Evolutionary conservation across 2,113 vertebrate species (phyloP).

Genomic region (Cephalopterus ornatus): DNA sequence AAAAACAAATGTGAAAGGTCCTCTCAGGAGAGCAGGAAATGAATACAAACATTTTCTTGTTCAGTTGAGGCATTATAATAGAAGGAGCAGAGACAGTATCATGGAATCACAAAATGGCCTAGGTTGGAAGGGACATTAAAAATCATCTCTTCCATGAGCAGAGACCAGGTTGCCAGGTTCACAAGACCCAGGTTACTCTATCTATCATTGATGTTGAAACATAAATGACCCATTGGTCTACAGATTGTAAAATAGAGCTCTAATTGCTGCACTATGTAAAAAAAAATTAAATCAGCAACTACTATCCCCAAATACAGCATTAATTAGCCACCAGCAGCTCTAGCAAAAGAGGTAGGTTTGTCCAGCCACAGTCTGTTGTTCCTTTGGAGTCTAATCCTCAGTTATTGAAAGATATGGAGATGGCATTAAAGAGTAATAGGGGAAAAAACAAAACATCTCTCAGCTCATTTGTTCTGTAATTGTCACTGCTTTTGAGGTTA

Average conservation of each 20-base stretch:
- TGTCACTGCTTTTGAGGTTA: background rate
- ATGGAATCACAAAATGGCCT: background rate
- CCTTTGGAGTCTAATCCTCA: background rate
- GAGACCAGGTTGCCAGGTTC: background rate
- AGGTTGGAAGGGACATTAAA: background rate
- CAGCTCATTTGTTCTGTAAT: background rate
- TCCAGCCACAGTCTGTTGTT: background rate
- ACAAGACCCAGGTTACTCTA: background rate
- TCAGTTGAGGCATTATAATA: background rate
- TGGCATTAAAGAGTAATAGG: background rate
- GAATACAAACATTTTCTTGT: background rate
- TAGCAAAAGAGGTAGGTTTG: background rate
- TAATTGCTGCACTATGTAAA: background rate
- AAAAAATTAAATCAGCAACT: background rate
- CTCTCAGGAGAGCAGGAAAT: background rate
- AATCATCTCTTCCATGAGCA: background rate
- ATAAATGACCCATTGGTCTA: background rate
- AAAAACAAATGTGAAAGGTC: background rate
- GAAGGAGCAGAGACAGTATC: background rate
- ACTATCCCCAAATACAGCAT: background rate
- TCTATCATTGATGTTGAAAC: background rate
- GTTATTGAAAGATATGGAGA: background rate
- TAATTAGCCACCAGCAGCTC: background rate
- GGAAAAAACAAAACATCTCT: background rate
- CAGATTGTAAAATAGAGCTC: background rate